phyloP scores from a whole-genome alignment of 2,113 vertebrate genomes.

The Coptodon bakossiorum region DNA sequence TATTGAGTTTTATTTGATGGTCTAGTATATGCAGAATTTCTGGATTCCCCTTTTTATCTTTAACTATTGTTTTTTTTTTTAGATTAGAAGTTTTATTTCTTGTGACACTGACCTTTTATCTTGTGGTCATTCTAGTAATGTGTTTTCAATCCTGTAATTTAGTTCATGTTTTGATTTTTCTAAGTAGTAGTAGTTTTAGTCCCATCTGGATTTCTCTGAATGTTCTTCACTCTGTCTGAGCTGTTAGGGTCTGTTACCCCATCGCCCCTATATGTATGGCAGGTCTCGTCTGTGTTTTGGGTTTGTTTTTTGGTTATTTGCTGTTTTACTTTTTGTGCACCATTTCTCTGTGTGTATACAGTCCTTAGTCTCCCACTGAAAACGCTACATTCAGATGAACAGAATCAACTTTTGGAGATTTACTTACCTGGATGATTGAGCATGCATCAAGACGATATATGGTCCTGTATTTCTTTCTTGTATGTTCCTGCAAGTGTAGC shows the following conservation, averaged over 20 bases:
- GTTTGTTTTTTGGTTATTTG: not conserved
- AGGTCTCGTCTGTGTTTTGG: not conserved
- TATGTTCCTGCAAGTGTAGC: not conserved
- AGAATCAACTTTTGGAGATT: not conserved
- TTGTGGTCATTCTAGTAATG: not conserved
- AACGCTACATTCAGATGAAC: not conserved
- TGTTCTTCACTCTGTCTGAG: not conserved
- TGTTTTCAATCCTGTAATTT: not conserved
- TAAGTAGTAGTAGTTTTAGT: not conserved
- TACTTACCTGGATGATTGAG: not conserved
- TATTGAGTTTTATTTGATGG: not conserved
- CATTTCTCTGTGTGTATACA: not conserved
- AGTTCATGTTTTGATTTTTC: not conserved
- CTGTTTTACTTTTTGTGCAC: not conserved
- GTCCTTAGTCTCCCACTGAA: not conserved
- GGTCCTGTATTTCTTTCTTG: not conserved
- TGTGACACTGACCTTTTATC: not conserved
- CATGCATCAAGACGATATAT: not conserved
- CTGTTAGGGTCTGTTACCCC: not conserved
- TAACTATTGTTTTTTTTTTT: not conserved
- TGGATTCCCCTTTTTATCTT: not conserved
- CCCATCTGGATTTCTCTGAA: not conserved
- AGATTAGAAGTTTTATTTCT: not conserved
- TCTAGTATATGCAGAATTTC: not conserved
- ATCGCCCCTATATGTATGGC: not conserved